Evolutionary conservation across 1,140 invertebrate species (phyloP).

Genomic region (Pissodes strobi): DNA sequence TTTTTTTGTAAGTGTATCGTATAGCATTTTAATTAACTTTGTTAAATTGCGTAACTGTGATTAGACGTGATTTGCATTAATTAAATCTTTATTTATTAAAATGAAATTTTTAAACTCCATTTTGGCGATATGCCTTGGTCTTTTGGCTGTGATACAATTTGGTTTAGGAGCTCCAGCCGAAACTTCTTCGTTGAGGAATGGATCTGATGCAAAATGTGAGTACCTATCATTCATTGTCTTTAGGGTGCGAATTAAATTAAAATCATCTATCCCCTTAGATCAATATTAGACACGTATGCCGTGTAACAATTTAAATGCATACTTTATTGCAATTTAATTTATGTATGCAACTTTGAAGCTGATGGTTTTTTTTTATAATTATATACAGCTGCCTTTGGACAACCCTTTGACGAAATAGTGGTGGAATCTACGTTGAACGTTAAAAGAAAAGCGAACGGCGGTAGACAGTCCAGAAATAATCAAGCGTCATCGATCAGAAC

Average conservation of each 20-base stretch:
- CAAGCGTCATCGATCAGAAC: neutral
- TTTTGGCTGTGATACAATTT: constrained; percentile 1
- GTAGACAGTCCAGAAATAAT: constrained; percentile 7
- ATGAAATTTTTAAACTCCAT: neutral
- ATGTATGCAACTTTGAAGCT: too few relatives aligned
- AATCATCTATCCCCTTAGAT: neutral
- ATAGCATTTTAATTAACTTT: neutral
- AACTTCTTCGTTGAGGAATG: neutral
- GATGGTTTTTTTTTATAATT: neutral
- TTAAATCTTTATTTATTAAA: neutral
- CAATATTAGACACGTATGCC: neutral
- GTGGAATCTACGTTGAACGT: constrained; percentile 33
- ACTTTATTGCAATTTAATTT: neutral
- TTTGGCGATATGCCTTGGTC: neutral
- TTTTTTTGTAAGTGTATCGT: neutral
- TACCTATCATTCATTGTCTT: too few relatives aligned
- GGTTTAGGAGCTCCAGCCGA: constrained; percentile 4
- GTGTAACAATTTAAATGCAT: too few relatives aligned
- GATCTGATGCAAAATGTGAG: constrained; percentile 21
- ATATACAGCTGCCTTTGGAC: constrained; percentile 1
- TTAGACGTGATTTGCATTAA: too few relatives aligned
- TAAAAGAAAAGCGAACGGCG: constrained; percentile 13
- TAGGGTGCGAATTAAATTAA: neutral
- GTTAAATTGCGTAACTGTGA: too few relatives aligned
- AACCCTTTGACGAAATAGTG: constrained; percentile 30